These are phyloP conservation scores for Synergus japonicus DNA, from an alignment of 2,888 invertebrate genomes.

Conservation along the genomic window DNA sequence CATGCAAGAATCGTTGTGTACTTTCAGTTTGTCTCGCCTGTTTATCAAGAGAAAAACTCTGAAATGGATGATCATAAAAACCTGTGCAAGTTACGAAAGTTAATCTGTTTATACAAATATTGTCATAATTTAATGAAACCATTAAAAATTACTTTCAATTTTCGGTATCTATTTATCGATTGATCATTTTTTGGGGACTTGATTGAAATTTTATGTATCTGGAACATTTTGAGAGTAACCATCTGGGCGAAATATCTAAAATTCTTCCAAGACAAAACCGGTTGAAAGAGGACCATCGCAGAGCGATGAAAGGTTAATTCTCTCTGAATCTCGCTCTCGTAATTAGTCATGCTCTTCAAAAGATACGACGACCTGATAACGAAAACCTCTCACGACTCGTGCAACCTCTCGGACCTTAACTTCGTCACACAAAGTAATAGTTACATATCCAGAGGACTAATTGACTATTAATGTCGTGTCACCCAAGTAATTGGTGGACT, in stretches of 20 bases:
- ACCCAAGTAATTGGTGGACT: slow-evolving; percentile 35
- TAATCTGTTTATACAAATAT: slow-evolving; percentile 23
- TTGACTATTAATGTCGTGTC: slow-evolving; percentile 39
- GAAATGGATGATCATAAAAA: not conserved
- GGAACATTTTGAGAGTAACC: not conserved
- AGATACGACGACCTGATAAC: slow-evolving; percentile 35
- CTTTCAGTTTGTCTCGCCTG: slow-evolving; percentile 12
- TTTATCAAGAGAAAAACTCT: not conserved
- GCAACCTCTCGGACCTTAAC: slow-evolving; percentile 19
- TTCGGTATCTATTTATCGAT: not conserved
- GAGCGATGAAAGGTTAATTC: slow-evolving; percentile 37
- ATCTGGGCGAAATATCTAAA: slow-evolving; percentile 2
- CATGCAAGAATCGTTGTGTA: slow-evolving; percentile 12
- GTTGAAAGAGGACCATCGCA: slow-evolving; percentile 7
- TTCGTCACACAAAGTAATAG: slow-evolving; percentile 28
- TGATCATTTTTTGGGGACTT: not conserved
- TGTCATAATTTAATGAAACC: not conserved
- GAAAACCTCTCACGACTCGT: slow-evolving; percentile 36
- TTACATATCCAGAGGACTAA: slow-evolving; percentile 37
- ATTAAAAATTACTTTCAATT: not conserved
- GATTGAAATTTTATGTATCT: not conserved
- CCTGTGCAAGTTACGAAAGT: not conserved
- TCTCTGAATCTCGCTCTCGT: slow-evolving; percentile 18
- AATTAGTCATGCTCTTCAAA: slow-evolving; percentile 40
- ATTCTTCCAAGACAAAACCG: slow-evolving; percentile 5